Percentiles rank a stretch among this genome's conserved stretches.
Conservation (phyloP, 92 coral and sea anemone species). For the Paragorgia papillata region DNA sequence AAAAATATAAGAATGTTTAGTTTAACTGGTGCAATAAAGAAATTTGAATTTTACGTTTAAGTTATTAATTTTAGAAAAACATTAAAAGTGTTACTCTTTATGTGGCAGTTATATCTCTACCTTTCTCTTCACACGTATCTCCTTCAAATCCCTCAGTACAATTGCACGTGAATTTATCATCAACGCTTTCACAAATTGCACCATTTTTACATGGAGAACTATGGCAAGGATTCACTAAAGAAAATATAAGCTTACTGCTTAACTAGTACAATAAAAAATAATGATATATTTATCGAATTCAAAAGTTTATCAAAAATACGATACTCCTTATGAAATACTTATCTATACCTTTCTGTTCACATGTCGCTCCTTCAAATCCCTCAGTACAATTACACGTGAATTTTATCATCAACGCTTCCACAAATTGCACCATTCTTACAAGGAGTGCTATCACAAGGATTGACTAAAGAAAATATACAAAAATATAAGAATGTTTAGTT, state of each 20-base stretch:
- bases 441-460: background rate
- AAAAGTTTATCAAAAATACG: too few species aligned
- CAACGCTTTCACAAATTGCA: background rate
- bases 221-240: background rate
- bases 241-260: too few species aligned
- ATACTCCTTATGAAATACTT: too few species aligned
- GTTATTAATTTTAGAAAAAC: too few species aligned
- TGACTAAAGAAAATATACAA: background rate
- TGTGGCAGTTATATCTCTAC: too few species aligned
- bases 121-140: background rate
- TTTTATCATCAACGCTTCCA: slow-evolving; percentile 1
- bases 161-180: background rate
- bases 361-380: slow-evolving; percentile 16
- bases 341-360: slow-evolving; percentile 18
- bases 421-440: slow-evolving; percentile 19
- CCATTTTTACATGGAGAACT: slow-evolving; percentile 21
- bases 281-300: too few species aligned
- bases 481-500: too few species aligned
- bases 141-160: slow-evolving; percentile 17
- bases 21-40: too few species aligned
- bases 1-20: too few species aligned
- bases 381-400: background rate
- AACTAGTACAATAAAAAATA: too few species aligned
- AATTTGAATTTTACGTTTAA: too few species aligned
- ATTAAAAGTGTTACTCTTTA: too few species aligned